Conservation (phyloP, 1,140 invertebrate species). For the Potamilus streckersoni region DNA sequence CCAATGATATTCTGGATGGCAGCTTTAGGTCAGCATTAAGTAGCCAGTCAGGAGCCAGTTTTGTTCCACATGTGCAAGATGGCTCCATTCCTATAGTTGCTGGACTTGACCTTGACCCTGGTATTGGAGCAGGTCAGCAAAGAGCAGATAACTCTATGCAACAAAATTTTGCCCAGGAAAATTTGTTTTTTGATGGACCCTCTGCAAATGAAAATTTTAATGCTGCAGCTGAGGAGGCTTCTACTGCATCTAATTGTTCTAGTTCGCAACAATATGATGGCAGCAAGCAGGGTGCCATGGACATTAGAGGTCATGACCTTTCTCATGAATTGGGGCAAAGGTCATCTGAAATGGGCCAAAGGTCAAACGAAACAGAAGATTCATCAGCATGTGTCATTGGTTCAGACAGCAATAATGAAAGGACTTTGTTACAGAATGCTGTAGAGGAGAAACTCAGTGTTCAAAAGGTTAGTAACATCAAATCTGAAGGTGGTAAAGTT, state of each 20-base stretch:
- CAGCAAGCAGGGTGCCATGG: background rate
- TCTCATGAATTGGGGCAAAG: background rate
- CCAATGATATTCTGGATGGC: constrained; percentile 37
- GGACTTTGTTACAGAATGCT: constrained; percentile 11
- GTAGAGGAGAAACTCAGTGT: constrained; percentile 18
- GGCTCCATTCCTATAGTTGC: constrained; percentile 16
- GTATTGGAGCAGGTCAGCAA: background rate
- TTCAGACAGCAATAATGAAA: background rate
- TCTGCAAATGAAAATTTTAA: too few relatives aligned
- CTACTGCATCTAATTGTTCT: background rate
- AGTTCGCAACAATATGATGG: background rate
- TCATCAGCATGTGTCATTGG: background rate
- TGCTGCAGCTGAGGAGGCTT: too few relatives aligned
- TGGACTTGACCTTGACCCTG: constrained; percentile 28
- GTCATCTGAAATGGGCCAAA: background rate
- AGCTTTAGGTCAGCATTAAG: constrained; percentile 28
- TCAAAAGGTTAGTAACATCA: constrained; percentile 8
- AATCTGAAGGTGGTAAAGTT: too few relatives aligned
- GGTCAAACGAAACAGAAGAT: background rate
- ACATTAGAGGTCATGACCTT: background rate
- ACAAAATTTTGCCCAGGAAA: background rate
- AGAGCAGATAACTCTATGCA: background rate
- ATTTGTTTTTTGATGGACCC: background rate
- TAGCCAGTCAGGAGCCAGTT: constrained; percentile 14
- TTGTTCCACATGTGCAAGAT: constrained; percentile 6